Evolutionary conservation across 2,113 vertebrate genomes (phyloP).

Genomic region (Oreamnos americanus): DNA sequence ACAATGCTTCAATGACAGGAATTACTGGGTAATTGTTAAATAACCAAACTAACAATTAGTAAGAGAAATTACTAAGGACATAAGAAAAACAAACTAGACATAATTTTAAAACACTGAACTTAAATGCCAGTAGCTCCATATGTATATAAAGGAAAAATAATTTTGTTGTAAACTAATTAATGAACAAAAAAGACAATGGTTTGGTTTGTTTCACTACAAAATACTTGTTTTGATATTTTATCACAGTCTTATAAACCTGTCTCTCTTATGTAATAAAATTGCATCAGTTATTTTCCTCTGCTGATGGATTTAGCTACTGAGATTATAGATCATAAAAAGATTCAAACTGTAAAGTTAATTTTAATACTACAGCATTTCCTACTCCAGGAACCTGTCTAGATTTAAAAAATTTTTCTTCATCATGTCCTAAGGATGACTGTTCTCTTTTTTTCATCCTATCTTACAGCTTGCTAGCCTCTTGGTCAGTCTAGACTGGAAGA

Average conservation of each 20-base stretch:
- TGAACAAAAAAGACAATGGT: neutral
- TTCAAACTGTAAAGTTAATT: neutral
- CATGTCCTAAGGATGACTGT: neutral
- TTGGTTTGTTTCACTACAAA: slow-evolving; percentile 4
- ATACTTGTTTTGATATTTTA: slow-evolving; percentile 29
- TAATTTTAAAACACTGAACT: slow-evolving; percentile 19
- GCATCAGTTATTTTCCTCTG: slow-evolving; percentile 8
- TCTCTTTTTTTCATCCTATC: neutral
- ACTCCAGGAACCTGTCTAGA: neutral
- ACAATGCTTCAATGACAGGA: neutral
- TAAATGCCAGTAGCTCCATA: neutral
- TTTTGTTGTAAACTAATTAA: neutral
- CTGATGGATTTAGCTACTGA: neutral
- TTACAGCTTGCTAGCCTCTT: neutral
- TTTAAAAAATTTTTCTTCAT: neutral
- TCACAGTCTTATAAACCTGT: neutral
- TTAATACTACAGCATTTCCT: neutral
- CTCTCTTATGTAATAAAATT: slow-evolving; percentile 15
- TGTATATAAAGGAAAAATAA: neutral
- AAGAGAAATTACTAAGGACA: neutral
- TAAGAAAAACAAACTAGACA: neutral
- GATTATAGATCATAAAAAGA: neutral
- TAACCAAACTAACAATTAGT: neutral
- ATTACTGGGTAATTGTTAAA: neutral
- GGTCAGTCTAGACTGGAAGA: neutral